These are phyloP conservation scores for Etheostoma perlongum DNA, from an alignment of 2,797 vertebrate species.

Conservation along the genomic window DNA sequence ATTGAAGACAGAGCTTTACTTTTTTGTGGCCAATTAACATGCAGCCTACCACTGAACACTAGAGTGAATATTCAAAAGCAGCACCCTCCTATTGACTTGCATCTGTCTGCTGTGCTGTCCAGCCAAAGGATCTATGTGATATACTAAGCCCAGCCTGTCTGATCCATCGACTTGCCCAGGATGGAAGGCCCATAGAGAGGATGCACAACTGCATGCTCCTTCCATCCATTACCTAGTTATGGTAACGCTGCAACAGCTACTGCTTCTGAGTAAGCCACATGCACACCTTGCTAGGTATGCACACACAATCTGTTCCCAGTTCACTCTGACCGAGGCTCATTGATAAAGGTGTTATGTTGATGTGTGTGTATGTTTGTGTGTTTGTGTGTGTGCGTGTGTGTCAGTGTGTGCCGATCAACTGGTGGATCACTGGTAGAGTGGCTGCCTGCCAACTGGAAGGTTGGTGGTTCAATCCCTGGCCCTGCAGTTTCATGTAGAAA, in stretches of 20 bases:
- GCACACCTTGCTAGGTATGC: slow-evolving; percentile 63
- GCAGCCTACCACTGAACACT: slow-evolving; percentile 53
- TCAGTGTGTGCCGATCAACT: too few relatives aligned
- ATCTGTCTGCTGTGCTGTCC: slow-evolving; percentile 70
- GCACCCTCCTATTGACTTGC: slow-evolving; percentile 73
- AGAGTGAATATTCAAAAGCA: slow-evolving; percentile 80
- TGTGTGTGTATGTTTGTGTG: neutral
- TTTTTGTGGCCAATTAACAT: slow-evolving; percentile 63
- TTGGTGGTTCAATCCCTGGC: too few relatives aligned
- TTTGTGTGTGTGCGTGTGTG: too few relatives aligned
- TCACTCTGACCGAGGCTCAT: slow-evolving; percentile 60
- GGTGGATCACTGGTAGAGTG: too few relatives aligned
- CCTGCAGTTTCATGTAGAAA: too few relatives aligned
- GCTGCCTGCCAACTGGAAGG: too few relatives aligned
- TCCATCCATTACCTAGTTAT: slow-evolving; percentile 79
- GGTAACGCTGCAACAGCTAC: slow-evolving; percentile 50
- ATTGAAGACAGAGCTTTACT: slow-evolving; percentile 17
- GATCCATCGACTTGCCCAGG: slow-evolving; percentile 76
- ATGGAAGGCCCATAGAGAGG: slow-evolving; percentile 77
- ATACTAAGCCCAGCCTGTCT: slow-evolving; percentile 78
- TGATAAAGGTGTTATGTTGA: slow-evolving; percentile 49
- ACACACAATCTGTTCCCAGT: slow-evolving; percentile 61
- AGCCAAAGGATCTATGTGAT: slow-evolving; percentile 74
- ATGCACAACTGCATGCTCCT: slow-evolving; percentile 81
- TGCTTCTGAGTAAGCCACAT: slow-evolving; percentile 30